A percentile compares a stretch with the other conserved stretches of the same genome.
phyloP scores from a whole-genome alignment of 2,888 invertebrate genomes.

The Spisula subtruncata region DNA sequence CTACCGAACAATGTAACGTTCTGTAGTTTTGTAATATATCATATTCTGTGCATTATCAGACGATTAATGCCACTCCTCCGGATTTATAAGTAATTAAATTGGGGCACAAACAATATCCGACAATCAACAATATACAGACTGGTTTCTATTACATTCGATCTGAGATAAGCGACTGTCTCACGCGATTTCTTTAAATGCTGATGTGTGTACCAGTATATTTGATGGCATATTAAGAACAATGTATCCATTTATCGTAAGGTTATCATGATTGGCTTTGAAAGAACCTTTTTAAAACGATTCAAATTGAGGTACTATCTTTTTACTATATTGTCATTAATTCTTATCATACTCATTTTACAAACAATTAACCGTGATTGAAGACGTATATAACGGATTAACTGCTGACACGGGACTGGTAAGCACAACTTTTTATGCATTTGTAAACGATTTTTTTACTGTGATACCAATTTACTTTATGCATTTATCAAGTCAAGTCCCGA shows the following conservation, averaged over 20 bases:
- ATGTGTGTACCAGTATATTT: conserved; percentile 40
- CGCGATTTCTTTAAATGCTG: conserved; percentile 37
- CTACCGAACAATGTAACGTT: too few relatives aligned
- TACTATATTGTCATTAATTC: background rate
- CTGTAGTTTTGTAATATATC: too few relatives aligned
- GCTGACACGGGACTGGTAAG: background rate
- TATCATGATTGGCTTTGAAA: background rate
- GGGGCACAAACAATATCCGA: conserved; percentile 24
- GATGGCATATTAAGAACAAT: conserved; percentile 27
- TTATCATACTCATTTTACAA: background rate
- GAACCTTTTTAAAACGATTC: background rate
- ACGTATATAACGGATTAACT: background rate
- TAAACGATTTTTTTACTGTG: too few relatives aligned
- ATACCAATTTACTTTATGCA: too few relatives aligned
- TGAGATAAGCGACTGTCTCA: conserved; percentile 44
- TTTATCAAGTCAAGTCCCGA: too few relatives aligned
- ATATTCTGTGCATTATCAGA: too few relatives aligned
- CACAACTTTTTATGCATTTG: background rate
- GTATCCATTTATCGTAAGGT: conserved; percentile 35
- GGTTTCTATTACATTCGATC: conserved; percentile 43
- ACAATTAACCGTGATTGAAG: background rate
- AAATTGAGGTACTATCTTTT: background rate
- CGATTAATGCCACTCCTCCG: conserved; percentile 22
- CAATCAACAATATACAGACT: conserved; percentile 41
- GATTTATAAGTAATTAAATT: conserved; percentile 27